A percentile compares a stretch with the other conserved stretches of the same genome.
These are phyloP conservation scores for Carlito syrichta DNA, from an alignment of 2,113 vertebrate genomes.

Conservation along the genomic window DNA sequence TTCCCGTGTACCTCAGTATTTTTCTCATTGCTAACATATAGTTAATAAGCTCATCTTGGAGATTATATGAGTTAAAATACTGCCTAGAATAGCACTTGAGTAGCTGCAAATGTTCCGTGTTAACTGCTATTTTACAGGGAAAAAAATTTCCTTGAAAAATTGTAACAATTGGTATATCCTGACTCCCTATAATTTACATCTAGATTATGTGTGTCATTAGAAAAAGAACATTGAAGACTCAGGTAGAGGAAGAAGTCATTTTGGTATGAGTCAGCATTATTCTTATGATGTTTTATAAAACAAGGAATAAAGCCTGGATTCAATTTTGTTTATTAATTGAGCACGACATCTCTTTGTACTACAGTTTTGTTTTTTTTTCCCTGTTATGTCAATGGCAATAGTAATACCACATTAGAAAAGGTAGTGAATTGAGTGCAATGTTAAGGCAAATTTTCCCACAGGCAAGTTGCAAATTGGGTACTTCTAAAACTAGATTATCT, in stretches of 20 bases:
- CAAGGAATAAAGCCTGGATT: background rate
- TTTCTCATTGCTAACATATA: background rate
- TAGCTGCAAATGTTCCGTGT: background rate
- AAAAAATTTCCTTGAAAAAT: background rate
- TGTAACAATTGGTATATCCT: background rate
- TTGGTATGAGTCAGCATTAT: background rate
- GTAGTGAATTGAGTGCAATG: background rate
- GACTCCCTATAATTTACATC: background rate
- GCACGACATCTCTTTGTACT: background rate
- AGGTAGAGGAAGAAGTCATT: background rate
- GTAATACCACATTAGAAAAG: slow-evolving; percentile 24
- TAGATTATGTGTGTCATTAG: background rate
- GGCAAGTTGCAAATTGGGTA: slow-evolving; percentile 32
- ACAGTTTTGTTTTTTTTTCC: background rate
- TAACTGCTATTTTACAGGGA: background rate
- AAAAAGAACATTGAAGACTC: background rate
- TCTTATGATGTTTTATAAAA: background rate
- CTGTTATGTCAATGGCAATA: background rate
- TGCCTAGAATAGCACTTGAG: background rate
- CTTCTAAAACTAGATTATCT: slow-evolving; percentile 42
- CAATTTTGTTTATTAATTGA: slow-evolving; percentile 51
- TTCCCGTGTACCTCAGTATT: background rate
- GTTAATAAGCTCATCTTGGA: background rate
- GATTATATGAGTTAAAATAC: background rate
- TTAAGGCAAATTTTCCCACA: slow-evolving; percentile 43